These are phyloP conservation scores for Zingel zingel DNA, from an alignment of 2,113 vertebrate genomes.

Conservation along the genomic window DNA sequence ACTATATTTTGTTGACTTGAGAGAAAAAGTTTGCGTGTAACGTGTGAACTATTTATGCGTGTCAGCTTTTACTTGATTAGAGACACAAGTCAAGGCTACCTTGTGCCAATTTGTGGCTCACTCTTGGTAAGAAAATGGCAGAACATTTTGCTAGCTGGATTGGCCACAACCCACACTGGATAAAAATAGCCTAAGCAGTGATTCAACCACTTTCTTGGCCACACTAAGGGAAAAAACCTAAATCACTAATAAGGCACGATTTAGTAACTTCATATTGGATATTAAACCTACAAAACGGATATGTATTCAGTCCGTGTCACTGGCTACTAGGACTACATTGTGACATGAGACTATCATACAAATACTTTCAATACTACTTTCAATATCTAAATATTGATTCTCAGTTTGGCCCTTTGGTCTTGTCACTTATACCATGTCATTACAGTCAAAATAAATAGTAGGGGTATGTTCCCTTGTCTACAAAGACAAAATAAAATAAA, in stretches of 20 bases:
- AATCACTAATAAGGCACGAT: constrained; percentile 1
- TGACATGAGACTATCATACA: background rate
- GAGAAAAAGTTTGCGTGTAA: background rate
- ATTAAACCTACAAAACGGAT: background rate
- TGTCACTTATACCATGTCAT: constrained; percentile 1
- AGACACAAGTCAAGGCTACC: constrained; percentile 26
- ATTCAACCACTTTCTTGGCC: constrained; percentile 43
- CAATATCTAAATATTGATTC: background rate
- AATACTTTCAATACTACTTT: background rate
- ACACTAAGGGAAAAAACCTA: constrained; percentile 23
- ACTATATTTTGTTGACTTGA: constrained; percentile 17
- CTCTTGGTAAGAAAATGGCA: constrained; percentile 9
- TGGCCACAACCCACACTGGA: constrained; percentile 19
- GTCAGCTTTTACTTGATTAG: constrained; percentile 37
- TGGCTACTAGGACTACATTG: background rate
- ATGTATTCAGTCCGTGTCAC: background rate
- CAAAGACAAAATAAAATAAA: constrained; percentile 15
- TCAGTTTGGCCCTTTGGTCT: background rate
- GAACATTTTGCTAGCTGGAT: constrained; percentile 37
- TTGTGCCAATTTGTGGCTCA: constrained; percentile 52
- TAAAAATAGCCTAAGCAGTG: constrained; percentile 40
- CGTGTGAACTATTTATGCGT: constrained; percentile 2
- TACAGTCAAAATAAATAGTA: background rate
- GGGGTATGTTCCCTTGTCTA: background rate
- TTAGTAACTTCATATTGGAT: constrained; percentile 1